Conservation (phyloP, 2,888 invertebrate species). For the Epinotia brunnichana region DNA sequence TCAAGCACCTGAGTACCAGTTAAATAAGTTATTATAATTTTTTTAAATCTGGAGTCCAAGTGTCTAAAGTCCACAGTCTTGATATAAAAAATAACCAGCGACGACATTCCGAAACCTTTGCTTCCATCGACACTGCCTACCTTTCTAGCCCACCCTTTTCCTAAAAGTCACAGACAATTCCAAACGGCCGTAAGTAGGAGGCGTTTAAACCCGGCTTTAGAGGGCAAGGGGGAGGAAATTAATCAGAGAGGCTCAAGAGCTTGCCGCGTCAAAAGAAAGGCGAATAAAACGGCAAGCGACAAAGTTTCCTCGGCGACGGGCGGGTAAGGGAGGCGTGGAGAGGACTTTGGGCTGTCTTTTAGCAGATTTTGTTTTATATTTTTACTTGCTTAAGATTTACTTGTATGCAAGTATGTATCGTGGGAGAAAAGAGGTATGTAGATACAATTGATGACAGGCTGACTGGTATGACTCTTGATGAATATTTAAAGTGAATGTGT, state of each 20-base stretch:
- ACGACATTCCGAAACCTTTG: neutral
- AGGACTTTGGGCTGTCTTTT: conserved; percentile 23
- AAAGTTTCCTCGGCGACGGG: conserved; percentile 70
- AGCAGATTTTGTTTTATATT: neutral
- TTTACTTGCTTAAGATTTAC: neutral
- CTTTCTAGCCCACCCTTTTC: conserved; percentile 27
- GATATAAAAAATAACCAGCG: neutral
- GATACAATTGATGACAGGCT: no score
- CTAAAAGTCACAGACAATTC: conserved; percentile 38
- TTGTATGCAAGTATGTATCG: no score
- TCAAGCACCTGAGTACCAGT: no score
- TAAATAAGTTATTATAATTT: no score
- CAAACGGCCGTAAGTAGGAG: conserved; percentile 43
- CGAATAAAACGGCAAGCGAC: conserved; percentile 83
- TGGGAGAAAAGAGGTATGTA: no score
- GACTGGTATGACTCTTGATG: no score
- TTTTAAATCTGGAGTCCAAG: no score
- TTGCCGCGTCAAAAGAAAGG: conserved; percentile 83
- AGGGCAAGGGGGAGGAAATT: conserved; percentile 70
- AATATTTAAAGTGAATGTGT: no score
- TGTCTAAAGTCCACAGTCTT: neutral
- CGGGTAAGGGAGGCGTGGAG: conserved; percentile 55
- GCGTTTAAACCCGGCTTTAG: conserved; percentile 51
- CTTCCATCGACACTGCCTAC: conserved; percentile 13
- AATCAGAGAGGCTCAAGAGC: conserved; percentile 81